Conservation (phyloP, 1,140 invertebrate species). For the Micrasema minimum region DNA sequence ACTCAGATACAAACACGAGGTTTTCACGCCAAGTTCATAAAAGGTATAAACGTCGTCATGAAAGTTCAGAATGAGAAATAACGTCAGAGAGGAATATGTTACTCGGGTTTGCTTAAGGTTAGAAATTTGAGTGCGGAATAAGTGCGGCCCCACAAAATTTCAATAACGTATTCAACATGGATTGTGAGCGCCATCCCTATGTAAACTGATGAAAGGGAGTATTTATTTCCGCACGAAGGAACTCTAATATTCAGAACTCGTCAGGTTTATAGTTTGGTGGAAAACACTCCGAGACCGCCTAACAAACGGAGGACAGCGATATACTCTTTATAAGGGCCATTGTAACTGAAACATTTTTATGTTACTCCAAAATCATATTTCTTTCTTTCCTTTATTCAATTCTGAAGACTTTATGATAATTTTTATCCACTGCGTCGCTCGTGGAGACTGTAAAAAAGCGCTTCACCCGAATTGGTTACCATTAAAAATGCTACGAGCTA, state of each 20-base stretch:
- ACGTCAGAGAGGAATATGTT: not conserved
- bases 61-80: constrained; percentile 12
- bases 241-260: constrained; percentile 19
- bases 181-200: not conserved
- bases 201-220: constrained; percentile 24
- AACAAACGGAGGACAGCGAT: constrained; percentile 2
- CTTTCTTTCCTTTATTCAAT: constrained; percentile 27
- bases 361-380: constrained; percentile 23
- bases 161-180: constrained; percentile 24
- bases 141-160: not conserved
- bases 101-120: not conserved
- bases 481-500: constrained; percentile 19
- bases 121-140: constrained; percentile 15
- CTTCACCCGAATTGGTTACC: constrained; percentile 17
- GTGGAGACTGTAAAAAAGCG: not conserved
- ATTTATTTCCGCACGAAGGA: constrained; percentile 24
- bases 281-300: constrained; percentile 2
- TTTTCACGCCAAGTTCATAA: constrained; percentile 19
- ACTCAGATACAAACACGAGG: not conserved
- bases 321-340: constrained; percentile 4
- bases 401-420: constrained; percentile 28
- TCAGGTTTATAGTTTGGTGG: constrained; percentile 18
- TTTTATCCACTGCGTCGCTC: not conserved
- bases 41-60: constrained; percentile 13
- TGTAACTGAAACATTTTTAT: constrained; percentile 31